Percentiles rank a stretch among this genome's conserved stretches.
Conservation (phyloP, 2,888 invertebrate genomes). For the Scaptomyza cyrtandrae region DNA sequence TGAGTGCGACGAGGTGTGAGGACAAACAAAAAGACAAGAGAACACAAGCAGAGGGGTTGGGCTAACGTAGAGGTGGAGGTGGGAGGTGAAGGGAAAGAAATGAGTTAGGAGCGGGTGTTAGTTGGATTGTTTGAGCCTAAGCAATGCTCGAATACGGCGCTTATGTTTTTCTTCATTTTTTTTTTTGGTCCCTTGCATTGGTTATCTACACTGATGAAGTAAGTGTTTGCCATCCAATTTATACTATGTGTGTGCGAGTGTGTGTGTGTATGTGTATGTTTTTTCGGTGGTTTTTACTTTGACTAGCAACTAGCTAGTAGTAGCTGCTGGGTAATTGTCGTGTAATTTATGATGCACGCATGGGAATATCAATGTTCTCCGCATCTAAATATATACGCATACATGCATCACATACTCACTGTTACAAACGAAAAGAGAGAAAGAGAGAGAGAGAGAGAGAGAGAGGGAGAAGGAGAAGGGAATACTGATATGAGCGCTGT, state of each 20-base stretch:
- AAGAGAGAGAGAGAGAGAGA: background rate
- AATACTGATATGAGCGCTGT: background rate
- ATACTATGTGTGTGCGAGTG: constrained; percentile 35
- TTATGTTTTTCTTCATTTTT: too few species aligned
- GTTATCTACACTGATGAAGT: constrained; percentile 65
- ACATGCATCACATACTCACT: constrained; percentile 9
- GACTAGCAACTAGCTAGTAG: constrained; percentile 17
- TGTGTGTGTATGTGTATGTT: constrained; percentile 18
- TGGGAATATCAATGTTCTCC: constrained; percentile 76
- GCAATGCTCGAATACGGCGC: background rate
- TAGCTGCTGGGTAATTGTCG: constrained; percentile 71
- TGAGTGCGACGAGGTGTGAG: constrained; percentile 54
- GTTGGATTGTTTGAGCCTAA: constrained; percentile 7
- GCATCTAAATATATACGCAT: constrained; percentile 57
- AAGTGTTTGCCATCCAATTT: constrained; percentile 68
- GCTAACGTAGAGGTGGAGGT: too few species aligned
- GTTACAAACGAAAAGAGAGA: background rate
- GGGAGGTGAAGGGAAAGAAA: background rate
- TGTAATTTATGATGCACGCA: constrained; percentile 75
- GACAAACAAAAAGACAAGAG: background rate
- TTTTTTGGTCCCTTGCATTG: constrained; percentile 22
- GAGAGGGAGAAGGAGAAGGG: background rate
- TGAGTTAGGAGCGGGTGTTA: background rate
- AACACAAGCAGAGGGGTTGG: background rate
- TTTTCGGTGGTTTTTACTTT: constrained; percentile 38